Evolutionary conservation across 2,888 invertebrate genomes (phyloP), one percentile per base, ranked within the genome.

Genomic region (Cataglyphis albicans): DNA sequence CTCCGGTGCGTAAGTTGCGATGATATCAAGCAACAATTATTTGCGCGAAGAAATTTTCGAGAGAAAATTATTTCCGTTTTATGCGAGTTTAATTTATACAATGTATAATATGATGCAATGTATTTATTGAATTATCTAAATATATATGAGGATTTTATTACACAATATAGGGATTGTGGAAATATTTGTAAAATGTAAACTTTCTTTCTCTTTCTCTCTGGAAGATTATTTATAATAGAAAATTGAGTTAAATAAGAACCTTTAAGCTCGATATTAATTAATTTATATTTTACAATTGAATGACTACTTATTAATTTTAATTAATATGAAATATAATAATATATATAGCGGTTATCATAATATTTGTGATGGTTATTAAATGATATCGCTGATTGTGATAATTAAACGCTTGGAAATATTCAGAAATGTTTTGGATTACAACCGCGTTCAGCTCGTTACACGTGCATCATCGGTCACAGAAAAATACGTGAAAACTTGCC

Each of bases 401-500:
- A 76, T 65, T 52, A 5, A n/a, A 38, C 10, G 15, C n/a, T 64
- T 25, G 35, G 1, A 41, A 64, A 44, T 38, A 52, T 65, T 52
- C 3, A 9, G 12, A 55, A 67, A 32, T 38, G n/a, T 32, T 57
- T 41, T 41, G 41, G 3, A 5, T 21, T 64, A 12, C 41, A 67
- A 15, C 7, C 12, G 1, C 21, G 5, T 4, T 25, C 52, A 67
- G 38, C 25, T 64, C 41, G 21, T 21, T n/a, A 48, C 21, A 21
- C 21, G 21, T 32, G 6, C 2, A 35, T 18, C 32, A 52, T n/a
- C 21, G 57, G 15, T n/a, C n/a, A 12, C 44, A 21, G 35, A 75
- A 25, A 83, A 65, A 75, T 82, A 75, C 67, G 75, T 41, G 65
- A 57, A 70, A 75, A 81, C 61, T 81, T 75, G 21, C 55, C 64